phyloP scores from a whole-genome alignment of 2,113 vertebrate species.

The Ictidomys tridecemlineatus region DNA sequence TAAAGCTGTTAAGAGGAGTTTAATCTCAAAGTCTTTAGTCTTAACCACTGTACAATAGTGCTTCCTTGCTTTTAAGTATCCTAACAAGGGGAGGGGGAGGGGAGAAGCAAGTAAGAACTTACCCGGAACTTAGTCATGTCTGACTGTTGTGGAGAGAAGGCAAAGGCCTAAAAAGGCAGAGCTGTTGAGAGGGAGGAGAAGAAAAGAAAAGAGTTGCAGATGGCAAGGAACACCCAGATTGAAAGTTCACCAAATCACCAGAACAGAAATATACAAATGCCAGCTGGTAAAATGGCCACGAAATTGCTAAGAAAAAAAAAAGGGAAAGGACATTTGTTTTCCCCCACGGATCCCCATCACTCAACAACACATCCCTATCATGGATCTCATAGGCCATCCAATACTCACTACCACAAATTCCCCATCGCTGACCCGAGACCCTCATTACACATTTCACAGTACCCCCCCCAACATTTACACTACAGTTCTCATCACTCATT shows the following conservation, averaged over 20 bases:
- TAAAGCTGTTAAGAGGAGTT: constrained; percentile 27
- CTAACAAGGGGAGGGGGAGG: constrained; percentile 3
- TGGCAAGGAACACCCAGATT: constrained; percentile 34
- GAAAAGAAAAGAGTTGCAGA: constrained; percentile 52
- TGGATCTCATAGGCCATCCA: neutral
- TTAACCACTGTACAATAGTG: neutral
- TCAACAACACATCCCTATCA: neutral
- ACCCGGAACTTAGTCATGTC: constrained; percentile 60
- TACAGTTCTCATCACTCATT: neutral
- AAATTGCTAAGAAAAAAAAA: constrained; percentile 32
- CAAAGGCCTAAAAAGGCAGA: constrained; percentile 65
- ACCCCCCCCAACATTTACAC: neutral
- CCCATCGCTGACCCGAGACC: neutral
- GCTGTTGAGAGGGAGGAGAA: constrained; percentile 39
- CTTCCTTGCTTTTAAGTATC: neutral
- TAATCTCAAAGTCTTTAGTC: neutral
- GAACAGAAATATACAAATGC: constrained; percentile 49
- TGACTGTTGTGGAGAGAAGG: constrained; percentile 40
- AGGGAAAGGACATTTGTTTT: constrained; percentile 42
- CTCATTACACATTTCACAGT: neutral
- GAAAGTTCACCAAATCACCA: constrained; percentile 59
- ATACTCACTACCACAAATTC: neutral
- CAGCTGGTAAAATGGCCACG: constrained; percentile 48
- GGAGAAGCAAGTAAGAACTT: constrained; percentile 60
- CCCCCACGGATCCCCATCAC: constrained; percentile 13